These are phyloP conservation scores for Bufotes viridis DNA, from an alignment of 2,797 vertebrate species.

Conservation along the genomic window DNA sequence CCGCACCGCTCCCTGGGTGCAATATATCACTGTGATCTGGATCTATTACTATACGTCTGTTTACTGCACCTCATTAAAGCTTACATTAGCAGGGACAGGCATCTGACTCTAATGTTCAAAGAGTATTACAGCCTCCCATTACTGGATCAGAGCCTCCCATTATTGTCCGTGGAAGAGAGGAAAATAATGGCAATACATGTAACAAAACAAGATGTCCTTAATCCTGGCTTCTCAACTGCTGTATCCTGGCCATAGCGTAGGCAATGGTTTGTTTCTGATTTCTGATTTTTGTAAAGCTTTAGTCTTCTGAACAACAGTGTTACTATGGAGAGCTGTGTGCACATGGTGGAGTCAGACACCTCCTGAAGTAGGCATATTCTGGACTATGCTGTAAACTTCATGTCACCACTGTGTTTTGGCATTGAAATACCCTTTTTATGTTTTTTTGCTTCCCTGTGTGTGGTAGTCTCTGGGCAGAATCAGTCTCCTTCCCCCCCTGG, in stretches of 20 bases:
- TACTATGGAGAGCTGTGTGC: neutral
- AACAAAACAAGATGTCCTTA: neutral
- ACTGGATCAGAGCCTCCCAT: neutral
- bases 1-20: slow-evolving; percentile 11
- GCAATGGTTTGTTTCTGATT: neutral
- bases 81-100: slow-evolving; percentile 24
- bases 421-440: too few species aligned
- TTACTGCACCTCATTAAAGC: slow-evolving; percentile 35
- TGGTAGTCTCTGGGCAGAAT: too few species aligned
- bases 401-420: too few species aligned
- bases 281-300: slow-evolving; percentile 3
- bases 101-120: neutral
- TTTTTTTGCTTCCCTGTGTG: too few species aligned
- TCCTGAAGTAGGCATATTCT: neutral
- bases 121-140: neutral
- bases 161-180: neutral
- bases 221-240: neutral
- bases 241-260: neutral
- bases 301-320: neutral
- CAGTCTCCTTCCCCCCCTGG: too few species aligned
- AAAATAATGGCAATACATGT: neutral
- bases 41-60: slow-evolving; percentile 42
- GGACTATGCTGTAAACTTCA: too few species aligned
- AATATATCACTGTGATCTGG: slow-evolving; percentile 44
- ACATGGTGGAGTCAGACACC: neutral